Evolutionary conservation across 2,797 vertebrate genomes (phyloP).

Genomic region (Orientallactaga sibirica): DNA sequence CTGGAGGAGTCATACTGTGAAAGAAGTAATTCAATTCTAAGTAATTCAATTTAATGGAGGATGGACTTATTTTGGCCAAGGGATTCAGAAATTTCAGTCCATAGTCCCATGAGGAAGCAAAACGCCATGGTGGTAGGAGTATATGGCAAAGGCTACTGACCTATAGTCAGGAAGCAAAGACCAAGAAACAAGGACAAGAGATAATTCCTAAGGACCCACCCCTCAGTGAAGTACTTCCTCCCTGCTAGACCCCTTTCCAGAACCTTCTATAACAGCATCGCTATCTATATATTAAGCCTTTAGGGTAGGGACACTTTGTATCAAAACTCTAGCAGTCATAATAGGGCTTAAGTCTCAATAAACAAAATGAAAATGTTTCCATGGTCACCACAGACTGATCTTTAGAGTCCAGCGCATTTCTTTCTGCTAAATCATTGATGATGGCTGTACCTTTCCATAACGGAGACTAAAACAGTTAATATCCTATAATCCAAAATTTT

Average conservation of each 20-base stretch:
- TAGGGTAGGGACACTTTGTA: background rate
- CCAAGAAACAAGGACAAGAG: background rate
- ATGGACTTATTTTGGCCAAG: background rate
- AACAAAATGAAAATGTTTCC: background rate
- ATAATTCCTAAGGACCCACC: background rate
- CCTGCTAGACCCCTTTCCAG: background rate
- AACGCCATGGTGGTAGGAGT: background rate
- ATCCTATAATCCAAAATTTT: background rate
- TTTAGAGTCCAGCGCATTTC: background rate
- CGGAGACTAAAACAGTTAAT: background rate
- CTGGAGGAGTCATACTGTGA: background rate
- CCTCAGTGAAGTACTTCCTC: background rate
- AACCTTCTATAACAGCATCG: background rate
- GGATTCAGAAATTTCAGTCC: background rate
- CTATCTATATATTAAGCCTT: background rate
- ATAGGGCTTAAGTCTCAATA: background rate
- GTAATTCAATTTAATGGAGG: background rate
- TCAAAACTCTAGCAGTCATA: background rate
- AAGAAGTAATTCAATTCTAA: background rate
- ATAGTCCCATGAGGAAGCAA: background rate
- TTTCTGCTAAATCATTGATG: background rate
- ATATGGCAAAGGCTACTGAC: background rate
- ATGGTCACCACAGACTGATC: background rate
- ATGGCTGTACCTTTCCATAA: background rate
- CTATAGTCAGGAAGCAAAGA: background rate